A percentile compares a stretch with the other conserved stretches of the same genome.
These are phyloP conservation scores for Hylaea fasciaria DNA, from an alignment of 2,888 invertebrate genomes.

Conservation along the genomic window DNA sequence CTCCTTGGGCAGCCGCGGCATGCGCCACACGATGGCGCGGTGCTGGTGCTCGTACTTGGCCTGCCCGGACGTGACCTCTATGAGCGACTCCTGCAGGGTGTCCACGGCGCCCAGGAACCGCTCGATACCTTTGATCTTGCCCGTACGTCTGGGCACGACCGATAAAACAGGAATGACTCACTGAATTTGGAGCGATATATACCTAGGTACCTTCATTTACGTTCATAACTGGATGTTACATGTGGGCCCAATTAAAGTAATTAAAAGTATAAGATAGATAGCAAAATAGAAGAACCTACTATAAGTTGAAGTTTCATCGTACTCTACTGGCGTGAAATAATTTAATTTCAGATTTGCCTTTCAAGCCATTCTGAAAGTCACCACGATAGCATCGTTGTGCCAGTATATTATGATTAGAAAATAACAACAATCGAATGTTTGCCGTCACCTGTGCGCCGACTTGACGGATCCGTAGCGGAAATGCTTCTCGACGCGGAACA, in stretches of 20 bases:
- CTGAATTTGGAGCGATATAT: too few relatives aligned
- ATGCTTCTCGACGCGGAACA: constrained; percentile 99
- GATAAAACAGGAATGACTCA: not conserved
- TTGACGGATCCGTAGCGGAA: constrained; percentile 99
- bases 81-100: constrained; percentile 94
- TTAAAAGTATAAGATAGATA: too few relatives aligned
- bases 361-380: too few relatives aligned
- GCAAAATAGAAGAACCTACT: too few relatives aligned
- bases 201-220: too few relatives aligned
- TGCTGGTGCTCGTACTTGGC: constrained; percentile 99
- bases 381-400: not conserved
- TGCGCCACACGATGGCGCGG: constrained; percentile 98
- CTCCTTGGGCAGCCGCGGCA: constrained; percentile 98
- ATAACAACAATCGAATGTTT: too few relatives aligned
- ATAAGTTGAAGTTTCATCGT: too few relatives aligned
- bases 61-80: constrained; percentile 97
- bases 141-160: constrained; percentile 86
- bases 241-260: too few relatives aligned
- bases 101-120: constrained; percentile 96
- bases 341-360: too few relatives aligned
- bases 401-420: not conserved
- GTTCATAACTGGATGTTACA: too few relatives aligned
- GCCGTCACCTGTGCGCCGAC: constrained; percentile 89
- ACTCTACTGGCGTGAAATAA: too few relatives aligned
- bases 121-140: constrained; percentile 97